Evolutionary conservation across 2,113 vertebrate genomes (phyloP).

Genomic region (Macrotus californicus): DNA sequence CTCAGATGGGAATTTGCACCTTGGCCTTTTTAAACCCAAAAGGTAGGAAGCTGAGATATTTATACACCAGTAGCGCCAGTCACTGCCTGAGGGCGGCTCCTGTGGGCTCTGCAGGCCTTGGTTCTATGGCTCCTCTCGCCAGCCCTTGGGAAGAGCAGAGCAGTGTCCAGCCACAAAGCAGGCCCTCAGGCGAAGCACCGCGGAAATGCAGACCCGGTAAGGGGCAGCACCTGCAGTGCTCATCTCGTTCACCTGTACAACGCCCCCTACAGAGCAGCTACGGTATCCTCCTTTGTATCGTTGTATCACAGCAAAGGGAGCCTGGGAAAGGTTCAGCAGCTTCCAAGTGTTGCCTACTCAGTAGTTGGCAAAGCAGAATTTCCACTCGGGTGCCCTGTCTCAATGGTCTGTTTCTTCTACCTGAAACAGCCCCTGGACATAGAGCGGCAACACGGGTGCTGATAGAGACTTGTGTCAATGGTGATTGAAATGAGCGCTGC

Average conservation of each 20-base stretch:
- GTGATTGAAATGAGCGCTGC: not conserved
- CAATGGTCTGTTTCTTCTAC: not conserved
- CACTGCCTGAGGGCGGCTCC: not conserved
- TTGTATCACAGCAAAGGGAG: not conserved
- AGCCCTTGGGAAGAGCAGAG: not conserved
- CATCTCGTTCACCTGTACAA: not conserved
- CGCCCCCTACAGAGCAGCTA: not conserved
- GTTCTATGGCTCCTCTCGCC: not conserved
- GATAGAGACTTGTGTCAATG: not conserved
- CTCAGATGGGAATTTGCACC: not conserved
- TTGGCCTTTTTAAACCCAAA: not conserved
- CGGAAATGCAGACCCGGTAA: too few relatives aligned
- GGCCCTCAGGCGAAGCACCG: fast-evolving
- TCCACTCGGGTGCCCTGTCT: not conserved
- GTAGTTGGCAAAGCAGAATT: not conserved
- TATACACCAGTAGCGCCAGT: not conserved
- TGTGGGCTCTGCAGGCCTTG: not conserved
- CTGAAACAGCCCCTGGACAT: not conserved
- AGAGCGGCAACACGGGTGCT: fast-evolving
- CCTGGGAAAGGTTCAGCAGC: not conserved
- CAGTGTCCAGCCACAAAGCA: not conserved
- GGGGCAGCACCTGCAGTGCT: fast-evolving
- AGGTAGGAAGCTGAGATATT: not conserved
- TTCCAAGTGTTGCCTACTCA: not conserved
- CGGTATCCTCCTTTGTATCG: not conserved